Evolutionary conservation across 2,797 vertebrate genomes (phyloP), one percentile per base, ranked within the genome.

Genomic region (Toxotes lorentzi): DNA sequence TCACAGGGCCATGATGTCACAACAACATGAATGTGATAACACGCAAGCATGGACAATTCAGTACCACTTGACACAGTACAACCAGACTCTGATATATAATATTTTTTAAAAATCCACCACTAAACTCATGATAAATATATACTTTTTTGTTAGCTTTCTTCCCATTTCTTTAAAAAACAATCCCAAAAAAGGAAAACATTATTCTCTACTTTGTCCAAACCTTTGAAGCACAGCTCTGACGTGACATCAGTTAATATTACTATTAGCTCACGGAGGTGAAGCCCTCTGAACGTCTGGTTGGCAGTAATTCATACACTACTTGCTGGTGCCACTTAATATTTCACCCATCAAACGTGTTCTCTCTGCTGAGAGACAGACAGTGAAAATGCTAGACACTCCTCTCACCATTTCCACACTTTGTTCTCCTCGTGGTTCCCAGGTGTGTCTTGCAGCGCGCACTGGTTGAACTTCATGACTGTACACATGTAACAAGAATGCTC

Each of bases 401-500:
- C 93, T 93, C 90, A 97, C 97, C 97, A 94, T 84, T 91, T 95
- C 94, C 94, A 94, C 40, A 84, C 87, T 84, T 73, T 82, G 84
- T 92, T 92, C 51, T 82, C 67, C 9, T 78, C 78, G 71, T 61
- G 56, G 67, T 59, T 88, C 3, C 81, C 86, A 0, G 87, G 73
- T 41, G 71, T 11, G 19, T 93, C 87, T 59, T 84, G 93, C 69
- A 68, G 77, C 3, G 90, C 67, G 59, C 51, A 81, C 75, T 93
- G 87, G 70, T 92, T 87, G 73, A 95, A 95, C 92, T 95, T 97
- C 96, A 96, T 96, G 50, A 32, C 78, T 83, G 90, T 76, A 81
- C 85, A 85, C 94, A 94, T 94, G 78, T 70, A 88, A 89, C 57
- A 34, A 24, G 51, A 72, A 68, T 41, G 70, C 63, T 16, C 0